Evolutionary conservation across 2,113 vertebrate species (phyloP).

Genomic region (Gambusia affinis): DNA sequence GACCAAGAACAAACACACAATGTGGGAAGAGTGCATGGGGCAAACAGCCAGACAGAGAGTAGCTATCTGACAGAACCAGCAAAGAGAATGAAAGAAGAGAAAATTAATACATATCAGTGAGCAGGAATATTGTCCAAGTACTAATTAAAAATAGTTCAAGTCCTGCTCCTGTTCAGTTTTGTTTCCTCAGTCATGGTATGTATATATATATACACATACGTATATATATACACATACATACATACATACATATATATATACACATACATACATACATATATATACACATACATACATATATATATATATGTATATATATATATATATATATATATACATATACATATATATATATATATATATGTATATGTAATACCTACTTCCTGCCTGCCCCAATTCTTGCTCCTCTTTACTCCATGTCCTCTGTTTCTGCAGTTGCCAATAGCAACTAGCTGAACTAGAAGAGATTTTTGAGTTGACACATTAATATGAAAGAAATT

Average conservation of each 20-base stretch:
- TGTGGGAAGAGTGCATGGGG: conserved; percentile 20
- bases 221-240: too few species aligned
- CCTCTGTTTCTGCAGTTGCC: conserved; percentile 70
- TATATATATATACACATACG: neutral
- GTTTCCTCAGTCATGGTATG: conserved; percentile 54
- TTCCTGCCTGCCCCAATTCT: conserved; percentile 54
- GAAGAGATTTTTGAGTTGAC: conserved; percentile 62
- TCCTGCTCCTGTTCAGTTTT: conserved; percentile 34
- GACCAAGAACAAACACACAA: conserved; percentile 26
- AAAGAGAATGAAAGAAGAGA: conserved; percentile 27
- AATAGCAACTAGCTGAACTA: conserved; percentile 74
- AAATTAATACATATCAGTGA: conserved; percentile 7
- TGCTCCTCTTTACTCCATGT: conserved; percentile 55
- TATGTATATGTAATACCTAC: conserved; percentile 33
- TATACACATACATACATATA: conserved; percentile 21
- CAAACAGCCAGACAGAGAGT: conserved; percentile 22
- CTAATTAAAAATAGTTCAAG: conserved; percentile 15
- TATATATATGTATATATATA: too few species aligned
- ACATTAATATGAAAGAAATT: conserved; percentile 70
- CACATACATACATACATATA: too few species aligned
- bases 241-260: too few species aligned
- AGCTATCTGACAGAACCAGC: conserved; percentile 22
- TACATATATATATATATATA: too few species aligned
- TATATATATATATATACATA: too few species aligned
- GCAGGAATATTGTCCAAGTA: conserved; percentile 14